These are phyloP conservation scores for Acronicta leporina DNA, from an alignment of 2,888 invertebrate species.

Conservation along the genomic window DNA sequence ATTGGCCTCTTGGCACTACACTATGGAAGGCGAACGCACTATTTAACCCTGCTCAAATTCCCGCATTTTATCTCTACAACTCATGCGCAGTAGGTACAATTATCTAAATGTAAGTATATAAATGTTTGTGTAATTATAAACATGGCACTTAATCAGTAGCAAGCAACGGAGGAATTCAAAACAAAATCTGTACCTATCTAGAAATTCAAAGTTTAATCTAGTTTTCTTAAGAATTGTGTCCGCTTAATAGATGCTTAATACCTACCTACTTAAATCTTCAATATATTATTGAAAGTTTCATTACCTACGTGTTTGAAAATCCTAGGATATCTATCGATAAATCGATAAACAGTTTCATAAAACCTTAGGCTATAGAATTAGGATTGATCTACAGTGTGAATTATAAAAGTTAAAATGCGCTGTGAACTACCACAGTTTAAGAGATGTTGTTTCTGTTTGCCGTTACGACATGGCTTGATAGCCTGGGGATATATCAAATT, in stretches of 20 bases:
- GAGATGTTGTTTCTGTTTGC: constrained; percentile 50
- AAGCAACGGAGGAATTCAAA: not conserved
- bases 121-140: not conserved
- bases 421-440: constrained; percentile 26
- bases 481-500: constrained; percentile 47
- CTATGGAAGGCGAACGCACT: too few species aligned
- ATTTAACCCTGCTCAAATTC: not conserved
- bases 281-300: too few species aligned
- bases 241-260: too few species aligned
- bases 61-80: not conserved
- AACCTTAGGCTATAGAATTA: not conserved
- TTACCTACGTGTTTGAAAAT: too few species aligned
- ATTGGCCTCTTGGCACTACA: too few species aligned
- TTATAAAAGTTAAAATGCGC: constrained; percentile 17
- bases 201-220: not conserved
- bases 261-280: too few species aligned
- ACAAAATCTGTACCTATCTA: not conserved
- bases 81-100: not conserved
- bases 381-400: not conserved
- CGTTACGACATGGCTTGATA: constrained; percentile 44
- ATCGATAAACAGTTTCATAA: not conserved
- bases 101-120: not conserved
- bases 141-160: not conserved
- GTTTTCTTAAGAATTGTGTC: not conserved
- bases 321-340: not conserved